Conservation (phyloP, 1,140 invertebrate genomes). For the Lasaia peninsularis region DNA sequence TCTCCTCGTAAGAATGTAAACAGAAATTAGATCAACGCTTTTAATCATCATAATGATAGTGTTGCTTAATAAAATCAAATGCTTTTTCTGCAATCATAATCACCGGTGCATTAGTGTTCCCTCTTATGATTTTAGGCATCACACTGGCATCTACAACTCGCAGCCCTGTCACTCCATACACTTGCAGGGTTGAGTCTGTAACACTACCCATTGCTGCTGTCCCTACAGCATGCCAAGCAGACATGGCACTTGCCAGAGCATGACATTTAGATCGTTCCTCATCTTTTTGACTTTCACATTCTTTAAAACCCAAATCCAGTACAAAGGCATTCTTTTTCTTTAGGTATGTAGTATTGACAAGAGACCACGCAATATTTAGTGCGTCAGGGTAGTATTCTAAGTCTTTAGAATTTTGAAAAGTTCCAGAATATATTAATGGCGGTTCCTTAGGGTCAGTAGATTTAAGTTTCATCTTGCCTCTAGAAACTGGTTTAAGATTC, state of each 20-base stretch:
- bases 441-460: constrained; percentile 79
- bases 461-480: constrained; percentile 72
- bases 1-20: background rate
- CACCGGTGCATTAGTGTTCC: constrained; percentile 80
- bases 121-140: constrained; percentile 80
- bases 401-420: constrained; percentile 77
- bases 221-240: constrained; percentile 71
- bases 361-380: constrained; percentile 31
- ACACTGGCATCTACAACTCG: constrained; percentile 80
- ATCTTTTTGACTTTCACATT: constrained; percentile 29
- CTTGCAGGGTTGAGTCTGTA: constrained; percentile 64
- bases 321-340: constrained; percentile 36
- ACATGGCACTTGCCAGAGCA: constrained; percentile 38
- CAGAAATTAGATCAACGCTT: background rate
- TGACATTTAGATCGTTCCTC: constrained; percentile 30
- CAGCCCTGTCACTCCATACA: constrained; percentile 74
- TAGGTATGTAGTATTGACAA: constrained; percentile 49
- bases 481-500: constrained; percentile 60
- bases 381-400: constrained; percentile 50
- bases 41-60: background rate
- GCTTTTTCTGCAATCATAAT: constrained; percentile 82
- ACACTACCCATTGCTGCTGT: constrained; percentile 78
- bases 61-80: constrained; percentile 76
- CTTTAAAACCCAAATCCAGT: constrained; percentile 36
- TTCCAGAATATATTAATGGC: constrained; percentile 85